Evolutionary conservation across 2,888 invertebrate genomes (phyloP).

Genomic region (Cheilosia vulpina): DNA sequence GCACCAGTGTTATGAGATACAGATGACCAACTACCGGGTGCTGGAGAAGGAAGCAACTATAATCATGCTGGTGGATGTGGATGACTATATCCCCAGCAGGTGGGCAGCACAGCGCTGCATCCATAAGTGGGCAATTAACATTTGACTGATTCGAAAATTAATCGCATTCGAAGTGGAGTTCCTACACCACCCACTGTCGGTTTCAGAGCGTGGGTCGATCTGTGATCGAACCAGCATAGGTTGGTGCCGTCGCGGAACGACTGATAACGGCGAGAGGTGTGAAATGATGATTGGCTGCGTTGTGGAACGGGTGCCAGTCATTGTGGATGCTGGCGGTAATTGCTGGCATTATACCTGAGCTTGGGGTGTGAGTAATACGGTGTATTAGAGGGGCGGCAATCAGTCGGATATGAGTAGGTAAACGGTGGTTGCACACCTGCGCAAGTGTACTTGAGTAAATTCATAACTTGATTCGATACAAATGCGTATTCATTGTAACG

Average conservation of each 20-base stretch:
- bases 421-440: constrained; percentile 23
- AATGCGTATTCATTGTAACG: no score
- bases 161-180: constrained; percentile 23
- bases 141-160: constrained; percentile 64
- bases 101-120: constrained; percentile 7
- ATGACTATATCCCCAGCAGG: constrained; percentile 30
- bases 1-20: constrained; percentile 9
- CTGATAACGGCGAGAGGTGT: constrained; percentile 52
- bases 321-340: constrained; percentile 60
- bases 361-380: constrained; percentile 17
- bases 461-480: neutral
- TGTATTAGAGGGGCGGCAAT: constrained; percentile 43
- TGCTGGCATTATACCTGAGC: constrained; percentile 49
- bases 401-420: constrained; percentile 14
- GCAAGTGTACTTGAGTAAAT: neutral
- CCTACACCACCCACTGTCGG: constrained; percentile 47
- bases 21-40: constrained; percentile 6
- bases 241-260: constrained; percentile 20
- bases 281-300: constrained; percentile 51
- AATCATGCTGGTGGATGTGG: constrained; percentile 32
- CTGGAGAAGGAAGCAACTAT: constrained; percentile 24
- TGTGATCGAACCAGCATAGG: constrained; percentile 48
- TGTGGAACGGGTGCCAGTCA: neutral
- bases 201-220: constrained; percentile 34
- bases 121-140: constrained; percentile 64